phyloP scores from a whole-genome alignment of 2,888 invertebrate species.

The Acrocyrtus sp. region DNA sequence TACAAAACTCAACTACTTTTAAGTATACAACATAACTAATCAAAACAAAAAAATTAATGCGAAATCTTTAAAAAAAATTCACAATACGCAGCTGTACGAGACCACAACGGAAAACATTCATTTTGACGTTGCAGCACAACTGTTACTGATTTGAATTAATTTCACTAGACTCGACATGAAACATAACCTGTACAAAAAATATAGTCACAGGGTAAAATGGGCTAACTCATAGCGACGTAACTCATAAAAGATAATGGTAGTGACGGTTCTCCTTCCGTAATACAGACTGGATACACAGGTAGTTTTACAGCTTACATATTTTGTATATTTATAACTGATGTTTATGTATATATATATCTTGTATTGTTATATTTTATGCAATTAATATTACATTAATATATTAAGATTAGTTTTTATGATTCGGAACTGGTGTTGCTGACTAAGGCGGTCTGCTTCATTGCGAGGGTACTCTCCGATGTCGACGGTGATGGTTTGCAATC shows the following conservation, averaged over 20 bases:
- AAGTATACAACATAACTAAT: too few species aligned
- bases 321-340: constrained; percentile 30
- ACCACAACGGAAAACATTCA: not conserved
- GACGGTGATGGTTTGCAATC: constrained; percentile 47
- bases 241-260: constrained; percentile 41
- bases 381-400: not conserved
- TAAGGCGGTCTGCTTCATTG: constrained; percentile 54
- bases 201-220: constrained; percentile 8
- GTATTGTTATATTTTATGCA: not conserved
- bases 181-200: not conserved
- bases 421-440: constrained; percentile 55
- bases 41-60: not conserved
- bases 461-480: constrained; percentile 46
- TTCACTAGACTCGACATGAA: not conserved
- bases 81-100: not conserved
- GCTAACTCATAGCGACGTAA: constrained; percentile 38
- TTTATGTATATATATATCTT: not conserved
- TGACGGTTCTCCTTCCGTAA: constrained; percentile 29
- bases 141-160: not conserved
- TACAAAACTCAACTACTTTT: constrained; percentile 42
- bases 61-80: not conserved
- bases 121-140: constrained; percentile 20
- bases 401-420: constrained; percentile 46
- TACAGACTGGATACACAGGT: constrained; percentile 53
- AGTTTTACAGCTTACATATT: constrained; percentile 21